Evolutionary conservation across 2,797 vertebrate genomes (phyloP).

Genomic region (Cirrhinus molitorella): DNA sequence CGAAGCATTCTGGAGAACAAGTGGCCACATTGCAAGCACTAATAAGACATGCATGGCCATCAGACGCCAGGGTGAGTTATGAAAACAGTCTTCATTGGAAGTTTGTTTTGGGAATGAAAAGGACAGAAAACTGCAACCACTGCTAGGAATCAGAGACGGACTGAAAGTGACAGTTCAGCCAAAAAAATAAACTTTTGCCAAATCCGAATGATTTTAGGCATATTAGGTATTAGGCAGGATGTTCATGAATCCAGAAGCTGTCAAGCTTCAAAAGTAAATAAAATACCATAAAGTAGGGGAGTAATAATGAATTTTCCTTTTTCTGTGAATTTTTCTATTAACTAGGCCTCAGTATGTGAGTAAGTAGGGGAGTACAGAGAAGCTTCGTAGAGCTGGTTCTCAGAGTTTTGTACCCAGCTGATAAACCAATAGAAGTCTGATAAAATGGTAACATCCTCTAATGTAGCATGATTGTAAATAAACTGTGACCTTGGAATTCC

Average conservation of each 20-base stretch:
- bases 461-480: slow-evolving; percentile 10
- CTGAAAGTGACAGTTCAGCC: background rate
- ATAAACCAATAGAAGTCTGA: background rate
- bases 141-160: background rate
- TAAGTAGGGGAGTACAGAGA: background rate
- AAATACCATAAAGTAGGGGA: background rate
- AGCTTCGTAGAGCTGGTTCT: background rate
- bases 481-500: slow-evolving; percentile 26
- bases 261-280: background rate
- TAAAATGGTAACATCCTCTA: background rate
- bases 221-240: background rate
- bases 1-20: slow-evolving; percentile 32
- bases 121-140: slow-evolving; percentile 24
- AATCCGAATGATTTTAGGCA: background rate
- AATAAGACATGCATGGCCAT: slow-evolving; percentile 37
- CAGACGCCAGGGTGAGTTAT: slow-evolving; percentile 49
- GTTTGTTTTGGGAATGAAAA: slow-evolving; percentile 48
- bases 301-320: background rate
- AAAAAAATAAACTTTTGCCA: background rate
- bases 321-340: background rate
- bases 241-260: background rate
- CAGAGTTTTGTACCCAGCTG: slow-evolving; percentile 13
- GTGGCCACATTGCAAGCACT: slow-evolving; percentile 19
- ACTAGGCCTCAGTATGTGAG: background rate
- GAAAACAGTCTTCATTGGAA: slow-evolving; percentile 22